These are phyloP conservation scores for Dilophus febrilis DNA, from an alignment of 2,888 invertebrate species.

Conservation along the genomic window DNA sequence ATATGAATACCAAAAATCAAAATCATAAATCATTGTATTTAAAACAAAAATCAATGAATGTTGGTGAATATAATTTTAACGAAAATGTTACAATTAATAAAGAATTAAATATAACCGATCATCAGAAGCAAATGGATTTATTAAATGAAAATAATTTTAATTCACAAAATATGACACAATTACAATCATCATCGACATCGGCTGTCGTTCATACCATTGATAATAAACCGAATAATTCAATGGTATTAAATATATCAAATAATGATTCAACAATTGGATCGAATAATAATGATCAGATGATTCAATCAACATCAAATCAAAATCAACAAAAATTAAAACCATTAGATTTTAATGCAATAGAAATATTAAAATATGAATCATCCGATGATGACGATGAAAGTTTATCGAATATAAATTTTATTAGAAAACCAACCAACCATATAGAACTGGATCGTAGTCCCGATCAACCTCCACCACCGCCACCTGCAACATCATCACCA, in stretches of 20 bases:
- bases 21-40: neutral
- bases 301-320: no score
- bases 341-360: constrained; percentile 2
- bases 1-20: neutral
- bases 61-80: constrained; percentile 7
- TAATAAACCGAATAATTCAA: no score
- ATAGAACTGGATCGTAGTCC: constrained; percentile 15
- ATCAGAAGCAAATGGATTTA: no score
- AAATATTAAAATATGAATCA: constrained; percentile 5
- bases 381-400: constrained; percentile 1
- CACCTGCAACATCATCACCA: constrained; percentile 23
- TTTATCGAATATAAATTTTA: no score
- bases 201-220: no score
- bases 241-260: no score
- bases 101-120: neutral
- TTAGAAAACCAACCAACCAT: neutral
- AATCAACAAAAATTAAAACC: neutral
- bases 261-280: no score
- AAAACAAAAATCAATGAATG: constrained; percentile 6
- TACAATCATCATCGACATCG: no score
- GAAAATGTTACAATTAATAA: neutral
- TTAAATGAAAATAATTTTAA: no score
- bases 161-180: no score
- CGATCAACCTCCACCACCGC: constrained; percentile 34
- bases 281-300: no score